Conservation (phyloP, 1,140 invertebrate genomes). For the Patella vulgata region DNA sequence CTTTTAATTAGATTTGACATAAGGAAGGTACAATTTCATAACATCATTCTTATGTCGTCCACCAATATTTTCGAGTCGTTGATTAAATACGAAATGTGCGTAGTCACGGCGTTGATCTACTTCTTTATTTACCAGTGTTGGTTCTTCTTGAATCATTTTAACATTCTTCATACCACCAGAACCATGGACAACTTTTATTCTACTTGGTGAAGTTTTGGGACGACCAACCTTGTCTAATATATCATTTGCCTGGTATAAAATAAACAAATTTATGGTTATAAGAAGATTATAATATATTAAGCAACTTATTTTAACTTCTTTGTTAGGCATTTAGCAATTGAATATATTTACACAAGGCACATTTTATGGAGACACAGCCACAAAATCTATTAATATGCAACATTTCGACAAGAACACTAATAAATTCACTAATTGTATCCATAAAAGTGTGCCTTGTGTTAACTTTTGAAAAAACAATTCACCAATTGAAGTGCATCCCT, state of each 20-base stretch:
- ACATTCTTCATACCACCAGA: slow-evolving; percentile 29
- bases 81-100: slow-evolving; percentile 49
- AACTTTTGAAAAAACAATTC: too few species aligned
- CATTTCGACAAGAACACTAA: too few species aligned
- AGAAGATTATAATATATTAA: too few species aligned
- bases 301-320: too few species aligned
- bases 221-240: slow-evolving; percentile 34
- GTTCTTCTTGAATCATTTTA: slow-evolving; percentile 34
- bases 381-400: too few species aligned
- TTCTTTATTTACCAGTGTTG: slow-evolving; percentile 32
- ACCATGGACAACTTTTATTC: slow-evolving; percentile 51
- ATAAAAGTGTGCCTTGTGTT: too few species aligned
- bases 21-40: slow-evolving; percentile 54
- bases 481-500: too few species aligned
- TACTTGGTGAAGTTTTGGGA: slow-evolving; percentile 27
- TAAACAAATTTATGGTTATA: too few species aligned
- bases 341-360: neutral
- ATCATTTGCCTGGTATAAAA: slow-evolving; percentile 42
- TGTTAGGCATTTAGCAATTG: neutral
- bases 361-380: too few species aligned
- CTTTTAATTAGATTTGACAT: slow-evolving; percentile 30
- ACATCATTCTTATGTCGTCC: slow-evolving; percentile 42
- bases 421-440: too few species aligned
- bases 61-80: slow-evolving; percentile 45
- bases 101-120: slow-evolving; percentile 52